A percentile compares a stretch with the other conserved stretches of the same genome.
Evolutionary conservation across 2,113 vertebrate genomes (phyloP).

Genomic region (Gambusia holbrooki): DNA sequence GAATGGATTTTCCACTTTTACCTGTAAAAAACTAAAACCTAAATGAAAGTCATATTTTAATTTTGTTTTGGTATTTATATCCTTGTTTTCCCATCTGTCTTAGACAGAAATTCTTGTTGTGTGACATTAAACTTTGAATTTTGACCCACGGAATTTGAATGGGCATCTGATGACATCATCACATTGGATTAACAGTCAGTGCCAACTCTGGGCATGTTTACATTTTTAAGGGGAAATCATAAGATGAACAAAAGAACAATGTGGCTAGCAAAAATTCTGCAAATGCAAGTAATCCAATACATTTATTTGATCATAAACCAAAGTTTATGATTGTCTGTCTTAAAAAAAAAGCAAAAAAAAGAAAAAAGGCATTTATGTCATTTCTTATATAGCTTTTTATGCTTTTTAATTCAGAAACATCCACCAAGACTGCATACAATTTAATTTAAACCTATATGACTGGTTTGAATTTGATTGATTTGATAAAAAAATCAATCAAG

Average conservation of each 20-base stretch:
- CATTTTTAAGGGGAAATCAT: not conserved
- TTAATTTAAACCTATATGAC: too few relatives aligned
- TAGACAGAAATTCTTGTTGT: too few relatives aligned
- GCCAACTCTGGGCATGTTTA: not conserved
- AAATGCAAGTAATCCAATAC: too few relatives aligned
- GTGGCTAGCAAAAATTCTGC: too few relatives aligned
- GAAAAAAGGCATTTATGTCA: too few relatives aligned
- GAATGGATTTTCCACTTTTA: not conserved
- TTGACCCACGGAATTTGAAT: not conserved
- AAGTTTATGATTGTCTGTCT: too few relatives aligned
- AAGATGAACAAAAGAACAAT: not conserved
- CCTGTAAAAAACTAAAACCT: not conserved
- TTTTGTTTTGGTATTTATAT: not conserved
- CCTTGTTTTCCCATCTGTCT: not conserved
- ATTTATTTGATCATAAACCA: too few relatives aligned
- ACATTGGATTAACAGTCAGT: not conserved
- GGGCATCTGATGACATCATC: not conserved
- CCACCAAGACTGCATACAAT: too few relatives aligned
- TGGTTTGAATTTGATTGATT: not conserved
- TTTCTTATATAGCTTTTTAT: too few relatives aligned
- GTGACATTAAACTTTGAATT: not conserved
- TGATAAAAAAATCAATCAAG: too few relatives aligned
- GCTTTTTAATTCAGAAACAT: too few relatives aligned
- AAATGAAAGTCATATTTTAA: not conserved
- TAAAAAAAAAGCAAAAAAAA: too few relatives aligned